Evolutionary conservation across 64 coral and sea anemone genomes (phyloP), one percentile per base, ranked within the genome.

Genomic region (Acropora yongei): DNA sequence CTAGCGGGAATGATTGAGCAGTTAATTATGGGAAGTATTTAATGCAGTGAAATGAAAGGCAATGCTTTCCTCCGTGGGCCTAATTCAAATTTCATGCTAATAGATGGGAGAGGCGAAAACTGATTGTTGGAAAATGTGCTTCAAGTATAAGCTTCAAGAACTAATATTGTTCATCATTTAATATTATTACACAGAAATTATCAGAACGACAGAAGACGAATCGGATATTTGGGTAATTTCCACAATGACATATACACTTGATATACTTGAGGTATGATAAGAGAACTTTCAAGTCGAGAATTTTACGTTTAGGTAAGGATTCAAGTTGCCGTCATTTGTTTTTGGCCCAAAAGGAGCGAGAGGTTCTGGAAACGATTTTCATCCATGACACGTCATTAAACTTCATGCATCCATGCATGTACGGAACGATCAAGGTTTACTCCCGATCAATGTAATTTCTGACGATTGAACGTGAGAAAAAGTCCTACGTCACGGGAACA

Each of bases 181-280:
- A 47, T 14, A 71, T 71, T 71, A 49, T 49, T 78, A 9, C 53
- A 63, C 44, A 65, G 13, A 18, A 43, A 82, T 63, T 63, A 20
- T 13, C 10, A 40, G 20, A 58, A 44, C 60, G 55, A 82, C 55
- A 17, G 7, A 3, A 20, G 46, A 57, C 12, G 7, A 17, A 20
- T 30, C 78, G 78, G 78, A 80, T 40, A 80, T 57, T 80, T 80
- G 12, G 42, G 13, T 80, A 78, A 80, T 80, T 80, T 19, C 18
- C 14, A 55, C 78, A 55, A 50, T 55, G 14, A 80, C 50, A 80
- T 30, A 30, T 30, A 30, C 30, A 30, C 10, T 10, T 63, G 11
- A 63, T 63, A 63, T 63, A 55, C 13, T 63, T 13, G 10, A 63
- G 11, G 0, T 10, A 63, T 63, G 60, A 63, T 10, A 13, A 12